These are phyloP conservation scores for Aurelia aurita DNA, from an alignment of 30 jellyfish, hydroid and myxozoan species.

Conservation along the genomic window DNA sequence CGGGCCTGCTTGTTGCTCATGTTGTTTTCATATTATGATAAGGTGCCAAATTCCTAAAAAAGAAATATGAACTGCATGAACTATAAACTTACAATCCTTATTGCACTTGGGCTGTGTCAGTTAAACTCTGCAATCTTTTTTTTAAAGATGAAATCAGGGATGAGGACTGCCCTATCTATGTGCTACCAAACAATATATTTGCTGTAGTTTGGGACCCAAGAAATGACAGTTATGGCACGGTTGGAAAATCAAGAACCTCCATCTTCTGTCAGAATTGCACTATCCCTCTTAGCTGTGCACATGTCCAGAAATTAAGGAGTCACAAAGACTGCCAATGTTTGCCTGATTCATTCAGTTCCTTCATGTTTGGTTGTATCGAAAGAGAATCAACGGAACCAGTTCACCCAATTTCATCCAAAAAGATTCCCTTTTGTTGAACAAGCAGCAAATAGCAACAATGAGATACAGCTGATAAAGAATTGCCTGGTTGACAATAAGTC, in stretches of 20 bases:
- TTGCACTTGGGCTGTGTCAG: too few relatives aligned
- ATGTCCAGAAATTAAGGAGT: not conserved
- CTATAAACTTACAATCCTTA: not conserved
- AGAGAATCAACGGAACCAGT: not conserved
- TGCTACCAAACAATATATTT: not conserved
- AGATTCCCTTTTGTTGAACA: not conserved
- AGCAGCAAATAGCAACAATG: not conserved
- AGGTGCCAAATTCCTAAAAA: too few relatives aligned
- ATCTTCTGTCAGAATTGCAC: not conserved
- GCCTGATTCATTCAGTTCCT: constrained; percentile 1
- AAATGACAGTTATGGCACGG: constrained; percentile 4
- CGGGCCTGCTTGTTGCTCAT: too few relatives aligned
- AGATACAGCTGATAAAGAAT: constrained; percentile 1
- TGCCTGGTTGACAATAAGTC: not conserved
- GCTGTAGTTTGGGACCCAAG: not conserved
- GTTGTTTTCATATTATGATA: too few relatives aligned
- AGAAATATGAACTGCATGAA: too few relatives aligned
- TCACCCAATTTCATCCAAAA: not conserved
- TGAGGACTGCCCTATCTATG: constrained; percentile 4
- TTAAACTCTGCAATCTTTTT: not conserved
- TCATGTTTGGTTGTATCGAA: not conserved
- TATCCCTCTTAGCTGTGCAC: constrained; percentile 1
- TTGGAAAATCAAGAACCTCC: not conserved
- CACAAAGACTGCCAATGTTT: not conserved
- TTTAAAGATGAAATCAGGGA: constrained; percentile 4